These are phyloP conservation scores for Diaprepes abbreviatus DNA, from an alignment of 2,888 invertebrate genomes.

Conservation along the genomic window DNA sequence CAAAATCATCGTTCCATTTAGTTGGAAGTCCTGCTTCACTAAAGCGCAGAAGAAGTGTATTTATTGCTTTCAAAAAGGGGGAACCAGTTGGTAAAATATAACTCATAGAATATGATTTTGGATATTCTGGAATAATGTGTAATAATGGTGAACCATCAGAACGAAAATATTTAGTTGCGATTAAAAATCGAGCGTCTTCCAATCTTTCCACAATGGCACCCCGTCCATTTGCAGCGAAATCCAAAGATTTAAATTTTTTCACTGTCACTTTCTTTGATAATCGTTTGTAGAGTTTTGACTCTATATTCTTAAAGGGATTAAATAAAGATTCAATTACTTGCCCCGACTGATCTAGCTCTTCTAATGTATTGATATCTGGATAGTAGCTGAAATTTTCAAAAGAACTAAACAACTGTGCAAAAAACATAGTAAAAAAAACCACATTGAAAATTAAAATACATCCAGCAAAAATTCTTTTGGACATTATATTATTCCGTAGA, in stretches of 20 bases:
- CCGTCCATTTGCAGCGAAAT: not conserved
- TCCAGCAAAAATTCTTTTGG: slow-evolving; percentile 7
- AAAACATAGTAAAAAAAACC: slow-evolving; percentile 60
- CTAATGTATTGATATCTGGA: slow-evolving; percentile 66
- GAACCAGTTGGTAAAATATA: slow-evolving; percentile 67
- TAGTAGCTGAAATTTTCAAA: slow-evolving; percentile 66
- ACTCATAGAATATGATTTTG: slow-evolving; percentile 64
- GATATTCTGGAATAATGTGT: slow-evolving; percentile 68
- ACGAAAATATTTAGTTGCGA: slow-evolving; percentile 57
- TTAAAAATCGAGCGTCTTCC: slow-evolving; percentile 56
- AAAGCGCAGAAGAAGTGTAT: slow-evolving; percentile 60
- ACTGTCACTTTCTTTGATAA: slow-evolving; percentile 22
- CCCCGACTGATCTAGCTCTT: slow-evolving; percentile 64
- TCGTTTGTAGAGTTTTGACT: slow-evolving; percentile 38
- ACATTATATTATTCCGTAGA: not conserved
- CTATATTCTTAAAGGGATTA: slow-evolving; percentile 52
- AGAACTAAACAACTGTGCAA: slow-evolving; percentile 65
- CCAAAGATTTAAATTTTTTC: not conserved
- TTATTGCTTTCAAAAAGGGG: slow-evolving; percentile 63
- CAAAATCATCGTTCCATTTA: slow-evolving; percentile 63
- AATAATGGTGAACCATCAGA: slow-evolving; percentile 62
- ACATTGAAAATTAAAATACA: slow-evolving; percentile 48
- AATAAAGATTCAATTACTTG: slow-evolving; percentile 61
- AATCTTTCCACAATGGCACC: slow-evolving; percentile 3
- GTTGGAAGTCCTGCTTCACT: slow-evolving; percentile 63